Base-by-base conservation (phyloP, 2,888 invertebrate genomes). In the Drosophila stalkeri region DNA sequence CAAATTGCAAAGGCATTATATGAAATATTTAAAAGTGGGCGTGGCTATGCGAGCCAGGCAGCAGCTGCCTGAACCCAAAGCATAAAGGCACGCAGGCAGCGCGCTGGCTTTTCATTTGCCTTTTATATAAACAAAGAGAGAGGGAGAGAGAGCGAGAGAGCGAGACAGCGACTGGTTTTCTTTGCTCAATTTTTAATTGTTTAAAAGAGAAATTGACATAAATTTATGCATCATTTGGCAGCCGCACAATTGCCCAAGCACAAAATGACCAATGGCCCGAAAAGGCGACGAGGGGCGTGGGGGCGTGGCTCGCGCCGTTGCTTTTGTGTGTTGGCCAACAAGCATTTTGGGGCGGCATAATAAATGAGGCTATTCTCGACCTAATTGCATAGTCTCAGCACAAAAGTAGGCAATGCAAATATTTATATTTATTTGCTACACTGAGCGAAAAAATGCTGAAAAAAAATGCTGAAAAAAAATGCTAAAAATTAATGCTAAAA, bases 1-100 rank as follows among this genome's bases (percentile, higher is more conserved):
- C 75, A 77, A 86, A 86, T 77, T 84, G 82, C 77, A 81, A 83
- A 81, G 86, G 73, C 79, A 86, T 78, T 83, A 73, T 64, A 86
- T 89, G 70, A 79, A 85, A 86, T 85, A 81, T 84, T 80, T 56
- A 75, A 72, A 81, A 55, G 44, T 23, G 54, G 60, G 52, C 60
- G 61, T 41, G 43, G 14, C 46, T 5, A 18, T 11, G 54, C 7
- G 56, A 18, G 18, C n/a, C 20, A 33, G 37, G 31, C 43, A 43
- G 16, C 54, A 41, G 31, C 47, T 27, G 54, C 20, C 57, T 9
- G 11, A 0, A 16, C 7, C n/a, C 23, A 12, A 37, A 56, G 59
- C 51, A 63, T 60, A 59, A 65, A 59, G 39, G 39, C 33, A 33
- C 44, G 41, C 41, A 62, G 43, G 43, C 51, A 37, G 16, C 31